phyloP scores from a whole-genome alignment of 2,113 vertebrate species.

The Marmota flaviventris region DNA sequence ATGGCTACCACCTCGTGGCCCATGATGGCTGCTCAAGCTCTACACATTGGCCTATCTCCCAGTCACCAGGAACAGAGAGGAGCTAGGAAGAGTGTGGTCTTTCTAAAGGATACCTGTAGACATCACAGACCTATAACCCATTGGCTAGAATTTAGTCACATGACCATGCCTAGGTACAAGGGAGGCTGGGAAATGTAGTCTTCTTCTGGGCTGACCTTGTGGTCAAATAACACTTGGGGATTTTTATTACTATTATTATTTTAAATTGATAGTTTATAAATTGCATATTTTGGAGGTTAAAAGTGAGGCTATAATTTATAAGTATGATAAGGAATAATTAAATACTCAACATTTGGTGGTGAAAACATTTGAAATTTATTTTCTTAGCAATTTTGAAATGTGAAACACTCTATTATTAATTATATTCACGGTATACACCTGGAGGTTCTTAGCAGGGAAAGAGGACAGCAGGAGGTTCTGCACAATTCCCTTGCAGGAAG shows the following conservation, averaged over 20 bases:
- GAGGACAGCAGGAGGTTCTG: not conserved
- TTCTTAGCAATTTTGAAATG: not conserved
- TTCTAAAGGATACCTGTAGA: not conserved
- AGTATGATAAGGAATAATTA: not conserved
- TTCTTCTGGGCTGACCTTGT: not conserved
- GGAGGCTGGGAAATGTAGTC: constrained; percentile 31
- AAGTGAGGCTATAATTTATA: not conserved
- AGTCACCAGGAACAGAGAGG: not conserved
- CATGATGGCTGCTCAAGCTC: not conserved
- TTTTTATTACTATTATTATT: not conserved
- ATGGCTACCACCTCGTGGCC: not conserved
- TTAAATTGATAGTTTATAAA: not conserved
- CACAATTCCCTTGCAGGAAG: not conserved
- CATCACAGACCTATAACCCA: not conserved
- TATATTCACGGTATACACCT: not conserved
- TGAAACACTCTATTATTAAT: not conserved
- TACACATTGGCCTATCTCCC: not conserved
- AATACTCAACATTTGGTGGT: not conserved
- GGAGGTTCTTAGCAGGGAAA: not conserved
- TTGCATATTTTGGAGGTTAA: not conserved
- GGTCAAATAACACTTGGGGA: not conserved
- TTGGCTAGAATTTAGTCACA: constrained; percentile 3
- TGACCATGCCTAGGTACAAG: not conserved
- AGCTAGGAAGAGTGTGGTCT: not conserved
- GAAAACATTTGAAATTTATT: not conserved